Base-by-base conservation (phyloP, 2,113 vertebrate species). In the Microtus pennsylvanicus region DNA sequence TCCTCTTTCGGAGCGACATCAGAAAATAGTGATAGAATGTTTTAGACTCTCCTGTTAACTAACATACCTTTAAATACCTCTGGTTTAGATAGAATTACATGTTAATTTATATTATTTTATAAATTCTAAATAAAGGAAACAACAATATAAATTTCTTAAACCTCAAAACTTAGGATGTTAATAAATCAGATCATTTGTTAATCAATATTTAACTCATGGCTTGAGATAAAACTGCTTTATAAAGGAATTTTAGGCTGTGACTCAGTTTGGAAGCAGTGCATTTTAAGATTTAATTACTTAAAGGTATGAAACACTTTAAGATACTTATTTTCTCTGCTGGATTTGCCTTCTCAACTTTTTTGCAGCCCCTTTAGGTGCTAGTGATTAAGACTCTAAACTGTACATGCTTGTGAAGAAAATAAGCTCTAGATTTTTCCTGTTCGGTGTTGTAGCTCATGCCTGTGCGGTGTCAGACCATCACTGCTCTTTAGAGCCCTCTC, bases 41-140 rank as follows among this genome's bases (percentile, higher is more conserved):
- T 92, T 95, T 93, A 93, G 77, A 93, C 45, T 95, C 45, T 78
- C 61, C 35, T 87, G n/a, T 47, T 94, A 38, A 45, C 77, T 92
- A 38, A 52, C 82, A 61, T 45, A 94, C 9, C 52, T 96, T 95
- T 81, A 86, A 45, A 86, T 42, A 55, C 77, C 5, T 45, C 33
- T 96, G 17, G 7, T 58, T 93, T 82, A 95, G 63, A 67, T 93
- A 87, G 35, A 88, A n/a, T 89, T 72, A 82, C 16, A 94, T 5
- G 61, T 45, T 94, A 70, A 74, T 86, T 75, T 80, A 67, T 1
- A 69, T 52, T 94, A 13, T 86, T 94, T 92, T 92, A 42, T 90
- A 72, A 96, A 61, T 55, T 96, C 83, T 92, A 94, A 93, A 83
- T 74, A 45, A 63, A 92, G 83, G 80, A 65, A 35, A 33, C 47